Evolutionary conservation across 2,888 invertebrate species (phyloP).

Genomic region (Microchrysa polita): DNA sequence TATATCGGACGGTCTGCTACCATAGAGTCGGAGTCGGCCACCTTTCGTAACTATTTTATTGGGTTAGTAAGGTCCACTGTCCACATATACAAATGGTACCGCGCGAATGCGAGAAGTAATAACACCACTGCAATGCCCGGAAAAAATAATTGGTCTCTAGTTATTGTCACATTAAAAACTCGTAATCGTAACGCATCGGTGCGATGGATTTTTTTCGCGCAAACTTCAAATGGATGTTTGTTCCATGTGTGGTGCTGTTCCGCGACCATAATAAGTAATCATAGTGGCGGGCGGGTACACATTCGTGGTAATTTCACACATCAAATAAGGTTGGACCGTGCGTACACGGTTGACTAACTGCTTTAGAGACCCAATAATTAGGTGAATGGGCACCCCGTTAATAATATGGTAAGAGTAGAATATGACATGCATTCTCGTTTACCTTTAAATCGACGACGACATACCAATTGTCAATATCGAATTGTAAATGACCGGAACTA

Average conservation of each 20-base stretch:
- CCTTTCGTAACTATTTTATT: slow-evolving; percentile 39
- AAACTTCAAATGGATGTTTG: slow-evolving; percentile 18
- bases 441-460: background rate
- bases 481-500: slow-evolving; percentile 38
- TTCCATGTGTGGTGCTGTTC: slow-evolving; percentile 24
- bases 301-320: slow-evolving; percentile 42
- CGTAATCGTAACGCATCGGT: slow-evolving; percentile 45
- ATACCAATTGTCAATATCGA: slow-evolving; percentile 9
- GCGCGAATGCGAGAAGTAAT: background rate
- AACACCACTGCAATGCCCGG: background rate
- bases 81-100: too few species aligned
- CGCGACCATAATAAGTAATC: slow-evolving; percentile 14
- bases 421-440: background rate
- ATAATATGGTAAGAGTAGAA: slow-evolving; percentile 21
- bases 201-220: slow-evolving; percentile 19
- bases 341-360: slow-evolving; percentile 37
- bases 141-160: slow-evolving; percentile 34
- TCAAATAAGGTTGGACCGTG: slow-evolving; percentile 25
- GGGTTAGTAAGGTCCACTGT: slow-evolving; percentile 30
- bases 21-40: background rate
- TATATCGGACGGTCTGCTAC: too few species aligned
- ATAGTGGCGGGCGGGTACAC: slow-evolving; percentile 10
- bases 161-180: slow-evolving; percentile 48
- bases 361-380: slow-evolving; percentile 37
- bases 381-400: slow-evolving; percentile 32